Conservation (phyloP, 2,113 vertebrate species). For the Platichthys flesus region DNA sequence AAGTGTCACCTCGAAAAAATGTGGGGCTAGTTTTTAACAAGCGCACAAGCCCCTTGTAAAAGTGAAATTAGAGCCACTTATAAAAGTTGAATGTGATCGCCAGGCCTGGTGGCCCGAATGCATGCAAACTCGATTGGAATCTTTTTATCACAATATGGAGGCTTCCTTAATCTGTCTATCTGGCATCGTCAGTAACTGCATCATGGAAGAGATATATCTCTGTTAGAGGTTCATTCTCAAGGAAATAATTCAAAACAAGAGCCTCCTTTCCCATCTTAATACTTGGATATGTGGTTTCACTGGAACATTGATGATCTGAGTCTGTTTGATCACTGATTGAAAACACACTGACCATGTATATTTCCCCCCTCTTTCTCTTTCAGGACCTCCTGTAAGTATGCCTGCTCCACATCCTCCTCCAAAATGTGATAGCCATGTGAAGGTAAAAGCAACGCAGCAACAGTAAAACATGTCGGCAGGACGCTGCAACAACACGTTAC, state of each 20-base stretch:
- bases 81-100: constrained; percentile 52
- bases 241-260: neutral
- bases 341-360: constrained; percentile 53
- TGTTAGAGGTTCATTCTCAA: constrained; percentile 1
- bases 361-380: constrained; percentile 60
- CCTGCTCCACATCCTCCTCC: constrained; percentile 60
- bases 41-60: constrained; percentile 64
- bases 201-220: constrained; percentile 28
- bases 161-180: constrained; percentile 36
- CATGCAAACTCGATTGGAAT: constrained; percentile 53
- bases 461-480: neutral
- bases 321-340: constrained; percentile 52
- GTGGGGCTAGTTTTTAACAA: constrained; percentile 68
- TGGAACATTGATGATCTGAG: constrained; percentile 42
- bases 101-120: constrained; percentile 22
- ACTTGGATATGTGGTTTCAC: constrained; percentile 49
- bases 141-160: constrained; percentile 46
- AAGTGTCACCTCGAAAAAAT: constrained; percentile 77
- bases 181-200: constrained; percentile 5
- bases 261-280: constrained; percentile 21
- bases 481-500: neutral
- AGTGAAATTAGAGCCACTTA: constrained; percentile 74
- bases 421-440: constrained; percentile 49
- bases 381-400: constrained; percentile 99
- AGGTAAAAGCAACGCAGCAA: constrained; percentile 57